phyloP scores from a whole-genome alignment of 2,888 invertebrate species.

The Eupithecia subumbrata region DNA sequence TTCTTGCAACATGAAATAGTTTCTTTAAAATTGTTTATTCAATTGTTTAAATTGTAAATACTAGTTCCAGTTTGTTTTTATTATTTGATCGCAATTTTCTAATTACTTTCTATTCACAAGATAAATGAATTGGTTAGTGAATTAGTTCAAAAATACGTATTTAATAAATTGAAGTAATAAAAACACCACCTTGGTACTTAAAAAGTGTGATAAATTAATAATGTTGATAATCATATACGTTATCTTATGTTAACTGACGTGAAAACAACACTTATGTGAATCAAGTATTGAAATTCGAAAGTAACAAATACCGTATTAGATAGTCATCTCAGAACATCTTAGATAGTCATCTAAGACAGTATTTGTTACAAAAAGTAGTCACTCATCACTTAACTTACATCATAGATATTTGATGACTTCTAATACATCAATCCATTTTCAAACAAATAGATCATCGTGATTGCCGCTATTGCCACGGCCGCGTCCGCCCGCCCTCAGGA shows the following conservation, averaged over 20 bases:
- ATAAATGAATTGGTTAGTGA: neutral
- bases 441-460: conserved; percentile 45
- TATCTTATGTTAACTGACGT: no score
- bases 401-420: neutral
- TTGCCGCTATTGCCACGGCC: conserved; percentile 43
- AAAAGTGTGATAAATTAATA: neutral
- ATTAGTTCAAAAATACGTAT: neutral
- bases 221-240: neutral
- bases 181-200: neutral
- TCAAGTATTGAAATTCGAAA: neutral
- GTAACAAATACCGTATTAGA: neutral
- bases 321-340: neutral
- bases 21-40: no score
- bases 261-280: neutral
- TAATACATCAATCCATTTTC: neutral
- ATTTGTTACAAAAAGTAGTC: neutral
- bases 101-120: neutral
- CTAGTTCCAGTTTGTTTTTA: no score
- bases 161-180: neutral
- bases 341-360: neutral
- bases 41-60: no score
- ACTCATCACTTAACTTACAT: neutral
- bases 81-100: no score
- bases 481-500: conserved; percentile 52
- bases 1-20: no score